Conservation (phyloP, 2,113 vertebrate genomes). For the Cnemophilus loriae region DNA sequence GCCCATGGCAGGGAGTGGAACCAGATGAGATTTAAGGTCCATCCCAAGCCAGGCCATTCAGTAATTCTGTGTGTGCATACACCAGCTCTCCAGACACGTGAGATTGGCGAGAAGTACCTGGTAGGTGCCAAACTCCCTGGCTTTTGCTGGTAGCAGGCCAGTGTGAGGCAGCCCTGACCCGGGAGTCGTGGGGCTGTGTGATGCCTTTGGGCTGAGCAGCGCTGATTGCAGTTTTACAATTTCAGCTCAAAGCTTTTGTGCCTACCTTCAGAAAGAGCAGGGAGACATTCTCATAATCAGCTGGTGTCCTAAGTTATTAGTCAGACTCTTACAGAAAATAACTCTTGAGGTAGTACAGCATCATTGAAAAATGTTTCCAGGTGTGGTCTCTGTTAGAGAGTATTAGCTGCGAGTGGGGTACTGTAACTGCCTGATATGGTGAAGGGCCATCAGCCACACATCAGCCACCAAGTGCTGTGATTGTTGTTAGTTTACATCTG, state of each 20-base stretch:
- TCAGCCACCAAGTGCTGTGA: neutral
- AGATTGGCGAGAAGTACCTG: neutral
- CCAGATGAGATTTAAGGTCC: neutral
- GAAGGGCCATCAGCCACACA: neutral
- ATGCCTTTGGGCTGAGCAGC: neutral
- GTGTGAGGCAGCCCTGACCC: neutral
- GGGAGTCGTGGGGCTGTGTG: neutral
- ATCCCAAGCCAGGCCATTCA: neutral
- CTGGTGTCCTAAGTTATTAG: neutral
- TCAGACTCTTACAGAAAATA: neutral
- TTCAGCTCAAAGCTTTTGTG: neutral
- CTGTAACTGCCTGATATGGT: neutral
- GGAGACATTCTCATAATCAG: neutral
- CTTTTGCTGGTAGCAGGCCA: neutral
- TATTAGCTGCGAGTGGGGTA: neutral
- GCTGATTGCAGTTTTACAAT: accelerated
- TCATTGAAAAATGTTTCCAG: neutral
- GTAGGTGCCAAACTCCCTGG: neutral
- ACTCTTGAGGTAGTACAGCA: neutral
- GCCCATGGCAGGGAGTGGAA: neutral
- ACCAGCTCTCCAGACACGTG: neutral
- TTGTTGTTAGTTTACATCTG: neutral
- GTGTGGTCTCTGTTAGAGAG: accelerated
- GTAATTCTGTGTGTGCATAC: neutral
- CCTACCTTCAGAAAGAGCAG: neutral